Evolutionary conservation across 2,888 invertebrate species (phyloP).

Genomic region (Gastrophysa polygoni): DNA sequence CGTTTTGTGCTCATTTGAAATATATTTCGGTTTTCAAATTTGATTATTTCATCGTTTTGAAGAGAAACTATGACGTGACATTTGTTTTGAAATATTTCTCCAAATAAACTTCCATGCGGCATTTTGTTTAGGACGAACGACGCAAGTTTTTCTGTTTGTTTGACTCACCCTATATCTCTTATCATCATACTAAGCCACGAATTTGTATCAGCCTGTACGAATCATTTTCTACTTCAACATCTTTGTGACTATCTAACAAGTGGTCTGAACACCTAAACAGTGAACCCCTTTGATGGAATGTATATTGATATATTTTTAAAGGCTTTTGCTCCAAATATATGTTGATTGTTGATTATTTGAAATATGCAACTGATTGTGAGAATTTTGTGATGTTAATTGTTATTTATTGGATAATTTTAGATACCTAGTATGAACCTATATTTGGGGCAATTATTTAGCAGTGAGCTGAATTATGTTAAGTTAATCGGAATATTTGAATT

Average conservation of each 20-base stretch:
- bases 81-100: too few species aligned
- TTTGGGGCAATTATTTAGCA: constrained; percentile 9
- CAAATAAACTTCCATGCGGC: too few species aligned
- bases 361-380: neutral
- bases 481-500: neutral
- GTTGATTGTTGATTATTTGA: neutral
- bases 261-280: neutral
- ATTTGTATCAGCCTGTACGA: too few species aligned
- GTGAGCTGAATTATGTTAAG: neutral
- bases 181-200: too few species aligned
- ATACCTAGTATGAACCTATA: constrained; percentile 7
- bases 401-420: constrained; percentile 4
- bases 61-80: too few species aligned
- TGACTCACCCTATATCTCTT: too few species aligned
- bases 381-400: constrained; percentile 5
- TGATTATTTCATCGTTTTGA: too few species aligned
- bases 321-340: constrained; percentile 11
- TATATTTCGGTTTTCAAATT: too few species aligned
- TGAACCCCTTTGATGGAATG: neutral
- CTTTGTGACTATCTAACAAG: neutral
- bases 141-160: too few species aligned
- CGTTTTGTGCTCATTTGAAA: too few species aligned
- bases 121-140: too few species aligned
- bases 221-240: too few species aligned
- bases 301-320: constrained; percentile 1